These are phyloP conservation scores for Strigamia transsilvanica DNA, from an alignment of 2,888 invertebrate species.

Conservation along the genomic window DNA sequence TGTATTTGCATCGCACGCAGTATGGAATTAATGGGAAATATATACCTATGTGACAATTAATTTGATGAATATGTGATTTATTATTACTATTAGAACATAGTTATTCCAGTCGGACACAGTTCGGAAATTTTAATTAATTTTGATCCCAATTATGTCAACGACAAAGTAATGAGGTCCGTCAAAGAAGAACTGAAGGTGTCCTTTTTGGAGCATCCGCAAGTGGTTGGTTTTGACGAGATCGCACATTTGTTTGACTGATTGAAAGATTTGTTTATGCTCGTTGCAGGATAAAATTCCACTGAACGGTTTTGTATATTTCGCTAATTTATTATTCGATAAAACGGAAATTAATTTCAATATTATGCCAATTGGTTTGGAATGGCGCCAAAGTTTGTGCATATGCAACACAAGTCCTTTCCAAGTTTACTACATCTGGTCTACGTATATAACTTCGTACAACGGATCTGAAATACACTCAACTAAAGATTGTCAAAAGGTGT, in stretches of 20 bases:
- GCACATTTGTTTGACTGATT: background rate
- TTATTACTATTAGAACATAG: background rate
- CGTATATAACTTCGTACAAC: background rate
- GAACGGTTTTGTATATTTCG: constrained; percentile 73
- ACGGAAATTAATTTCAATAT: constrained; percentile 71
- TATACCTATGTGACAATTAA: background rate
- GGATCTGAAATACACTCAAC: background rate
- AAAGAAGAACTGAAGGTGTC: background rate
- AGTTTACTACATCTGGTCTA: constrained; percentile 66
- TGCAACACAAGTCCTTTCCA: constrained; percentile 69
- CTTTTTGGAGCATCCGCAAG: constrained; percentile 45
- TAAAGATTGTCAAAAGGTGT: background rate
- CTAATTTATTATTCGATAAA: constrained; percentile 71
- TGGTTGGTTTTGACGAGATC: constrained; percentile 5
- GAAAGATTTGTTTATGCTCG: background rate
- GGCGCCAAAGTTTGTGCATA: constrained; percentile 66
- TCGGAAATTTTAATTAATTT: constrained; percentile 37
- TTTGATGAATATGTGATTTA: background rate
- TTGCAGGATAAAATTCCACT: constrained; percentile 72
- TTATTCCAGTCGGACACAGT: constrained; percentile 15
- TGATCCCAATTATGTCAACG: constrained; percentile 16
- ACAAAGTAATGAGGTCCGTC: constrained; percentile 15
- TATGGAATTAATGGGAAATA: background rate
- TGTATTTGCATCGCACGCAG: background rate
- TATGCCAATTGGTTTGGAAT: constrained; percentile 65